A percentile compares a stretch with the other conserved stretches of the same genome.
Evolutionary conservation across 2,113 vertebrate genomes (phyloP).

Genomic region (Peromyscus polionotus): DNA sequence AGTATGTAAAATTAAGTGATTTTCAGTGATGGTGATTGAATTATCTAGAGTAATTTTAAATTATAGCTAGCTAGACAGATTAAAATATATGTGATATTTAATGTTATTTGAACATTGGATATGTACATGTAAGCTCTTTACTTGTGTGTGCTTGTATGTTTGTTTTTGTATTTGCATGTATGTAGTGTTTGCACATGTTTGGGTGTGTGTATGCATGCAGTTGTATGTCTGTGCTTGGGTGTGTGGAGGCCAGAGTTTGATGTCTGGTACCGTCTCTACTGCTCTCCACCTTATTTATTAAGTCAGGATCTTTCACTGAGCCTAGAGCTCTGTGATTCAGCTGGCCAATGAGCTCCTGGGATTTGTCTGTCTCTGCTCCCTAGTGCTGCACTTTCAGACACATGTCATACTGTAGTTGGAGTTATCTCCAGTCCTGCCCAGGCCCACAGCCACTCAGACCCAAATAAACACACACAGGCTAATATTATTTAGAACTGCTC

Average conservation of each 20-base stretch:
- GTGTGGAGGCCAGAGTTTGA: not conserved
- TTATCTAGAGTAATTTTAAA: not conserved
- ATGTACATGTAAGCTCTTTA: not conserved
- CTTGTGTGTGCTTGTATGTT: not conserved
- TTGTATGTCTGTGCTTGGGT: not conserved
- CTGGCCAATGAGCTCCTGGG: not conserved
- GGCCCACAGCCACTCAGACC: too few relatives aligned
- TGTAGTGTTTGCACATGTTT: not conserved
- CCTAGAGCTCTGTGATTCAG: not conserved
- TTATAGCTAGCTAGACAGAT: not conserved
- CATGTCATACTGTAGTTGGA: too few relatives aligned
- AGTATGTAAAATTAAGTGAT: not conserved
- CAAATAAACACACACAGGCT: too few relatives aligned
- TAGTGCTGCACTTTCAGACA: not conserved
- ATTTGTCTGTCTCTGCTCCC: not conserved
- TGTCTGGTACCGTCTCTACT: not conserved
- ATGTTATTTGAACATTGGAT: constrained; percentile 43
- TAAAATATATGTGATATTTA: not conserved
- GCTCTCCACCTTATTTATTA: not conserved
- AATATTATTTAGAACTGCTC: too few relatives aligned
- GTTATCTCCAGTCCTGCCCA: too few relatives aligned
- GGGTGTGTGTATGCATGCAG: not conserved
- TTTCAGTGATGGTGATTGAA: not conserved
- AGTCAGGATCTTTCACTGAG: not conserved
- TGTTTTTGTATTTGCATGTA: not conserved